Percentiles rank a stretch among this genome's conserved stretches.
Evolutionary conservation across 35 echinoderm and acorn worm species (phyloP).

Genomic region (Ophioderma brevispina): DNA sequence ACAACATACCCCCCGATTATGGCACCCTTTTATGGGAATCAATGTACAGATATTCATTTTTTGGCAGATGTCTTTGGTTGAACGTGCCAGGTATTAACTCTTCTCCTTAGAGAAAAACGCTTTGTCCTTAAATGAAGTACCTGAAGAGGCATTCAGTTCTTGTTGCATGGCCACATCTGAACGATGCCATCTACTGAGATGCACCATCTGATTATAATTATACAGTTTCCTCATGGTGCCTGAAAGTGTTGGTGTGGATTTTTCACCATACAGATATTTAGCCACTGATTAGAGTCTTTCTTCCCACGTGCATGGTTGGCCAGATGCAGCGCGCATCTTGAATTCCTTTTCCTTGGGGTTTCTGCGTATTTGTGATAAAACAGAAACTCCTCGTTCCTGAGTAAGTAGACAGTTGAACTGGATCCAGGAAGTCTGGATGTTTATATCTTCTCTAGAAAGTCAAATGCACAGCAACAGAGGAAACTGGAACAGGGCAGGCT

Average conservation of each 20-base stretch:
- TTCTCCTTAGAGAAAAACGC: too few species aligned
- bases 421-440: constrained; percentile 53
- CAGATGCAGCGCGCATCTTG: not conserved
- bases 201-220: not conserved
- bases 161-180: too few species aligned
- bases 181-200: not conserved
- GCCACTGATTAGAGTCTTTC: not conserved
- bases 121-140: too few species aligned
- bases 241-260: too few species aligned
- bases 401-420: constrained; percentile 8
- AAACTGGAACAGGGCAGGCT: constrained; percentile 46
- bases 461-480: constrained; percentile 74
- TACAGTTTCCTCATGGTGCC: too few species aligned
- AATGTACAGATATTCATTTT: too few species aligned
- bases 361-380: constrained; percentile 28
- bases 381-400: constrained; percentile 4
- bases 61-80: too few species aligned
- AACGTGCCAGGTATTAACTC: too few species aligned
- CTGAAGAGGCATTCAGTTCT: too few species aligned
- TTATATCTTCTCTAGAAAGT: constrained; percentile 63
- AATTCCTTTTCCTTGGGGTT: not conserved
- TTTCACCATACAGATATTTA: not conserved
- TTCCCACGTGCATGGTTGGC: not conserved
- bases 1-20: too few species aligned
- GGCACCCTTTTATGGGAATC: too few species aligned